Base-by-base conservation (phyloP, 2,113 vertebrate genomes). In the Larimichthys polyactis region DNA sequence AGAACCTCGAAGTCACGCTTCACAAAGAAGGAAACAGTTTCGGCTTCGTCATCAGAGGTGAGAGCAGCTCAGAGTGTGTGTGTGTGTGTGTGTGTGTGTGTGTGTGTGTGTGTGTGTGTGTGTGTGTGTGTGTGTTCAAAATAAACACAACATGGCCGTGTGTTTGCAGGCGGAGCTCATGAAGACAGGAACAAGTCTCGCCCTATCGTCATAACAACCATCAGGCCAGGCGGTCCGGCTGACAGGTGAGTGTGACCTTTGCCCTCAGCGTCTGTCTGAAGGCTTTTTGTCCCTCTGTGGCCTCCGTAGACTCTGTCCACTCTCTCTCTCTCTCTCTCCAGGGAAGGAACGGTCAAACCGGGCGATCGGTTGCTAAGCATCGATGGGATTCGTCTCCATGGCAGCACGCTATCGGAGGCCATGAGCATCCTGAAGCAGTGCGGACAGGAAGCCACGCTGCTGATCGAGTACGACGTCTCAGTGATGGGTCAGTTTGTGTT, bases 171-270 rank as follows among this genome's bases (percentile, higher is more conserved):
- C 78, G 98, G 98, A 65, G 95, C 97, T 52, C 96, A 98, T 0
- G 98, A 99, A 90, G 98, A 99, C 92, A 96, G 98, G 94, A 99
- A 99, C 95, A 99, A 99, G 96, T 98, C 97, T 88, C 97, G 98
- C 17, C 98, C 98, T 2, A 95, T 99, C 90, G 97, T 98, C 92
- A 95, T 99, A 94, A 99, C 98, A 60, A 99, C 97, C 83, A 96
- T 99, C 88, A 96, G 98, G 88, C 96, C 97, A 9, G 97, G 98
- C 75, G 98, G 98, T 46, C 97, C 98, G 19, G 97, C 98, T 81
- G 98, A 99, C 95, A 98, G 98, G 98, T 99, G 94, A 87, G 88
- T 46, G 44, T 46, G 44, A 68, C 71, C 70, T 76, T 40, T 40
- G 22, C 2, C 22, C 43, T 64, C 17, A 24, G 22, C 43, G 20